Base-by-base conservation (phyloP, 2,888 invertebrate genomes). In the Parelbella ahira region DNA sequence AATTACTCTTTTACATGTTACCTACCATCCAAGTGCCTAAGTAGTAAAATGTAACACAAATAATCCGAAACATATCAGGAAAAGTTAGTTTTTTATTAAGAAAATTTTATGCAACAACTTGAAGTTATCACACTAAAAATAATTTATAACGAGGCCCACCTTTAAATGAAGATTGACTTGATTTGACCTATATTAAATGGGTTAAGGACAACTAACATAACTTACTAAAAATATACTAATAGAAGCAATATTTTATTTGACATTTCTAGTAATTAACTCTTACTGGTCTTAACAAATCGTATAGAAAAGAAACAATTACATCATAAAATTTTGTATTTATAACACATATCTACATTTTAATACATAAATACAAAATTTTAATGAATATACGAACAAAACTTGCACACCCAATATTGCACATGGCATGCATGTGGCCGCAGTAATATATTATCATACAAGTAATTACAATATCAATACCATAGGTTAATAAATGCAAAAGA, bases 331-430 rank as follows among this genome's bases (percentile, higher is more conserved):
- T 88, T 88, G 88, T 88, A 88, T 88, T 88, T 87, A 82, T 83
- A 74, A 82, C 81, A 79, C 72, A 81, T 88, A 88, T 88, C 88
- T 88, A 88, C 88, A 88, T 79, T 88, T 82, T 84, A 88, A 83
- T 81, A 81, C 78, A 88, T 88, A 88, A 88, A 88, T 88, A 88
- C 88, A 88, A 88, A 88, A 88, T 87, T 88, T 88, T 88, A 88
- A 82, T 74, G 63, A 68, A 66, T 62, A 71, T 82, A 76, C 75
- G 82, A 88, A 88, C 82, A 69, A 83, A 84, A 87, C 78, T 81
- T 80, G 78, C 81, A 80, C 82, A 86, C 84, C 87, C 80, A 76
- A 80, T 83, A 77, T 82, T 72, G 78, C 79, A 82, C 76, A 74
- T 74, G 74, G 82, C 87, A 80, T 75, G 82, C 79, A 73, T 82